Evolutionary conservation across 2,888 invertebrate species (phyloP).

Genomic region (Leuctra nigra): DNA sequence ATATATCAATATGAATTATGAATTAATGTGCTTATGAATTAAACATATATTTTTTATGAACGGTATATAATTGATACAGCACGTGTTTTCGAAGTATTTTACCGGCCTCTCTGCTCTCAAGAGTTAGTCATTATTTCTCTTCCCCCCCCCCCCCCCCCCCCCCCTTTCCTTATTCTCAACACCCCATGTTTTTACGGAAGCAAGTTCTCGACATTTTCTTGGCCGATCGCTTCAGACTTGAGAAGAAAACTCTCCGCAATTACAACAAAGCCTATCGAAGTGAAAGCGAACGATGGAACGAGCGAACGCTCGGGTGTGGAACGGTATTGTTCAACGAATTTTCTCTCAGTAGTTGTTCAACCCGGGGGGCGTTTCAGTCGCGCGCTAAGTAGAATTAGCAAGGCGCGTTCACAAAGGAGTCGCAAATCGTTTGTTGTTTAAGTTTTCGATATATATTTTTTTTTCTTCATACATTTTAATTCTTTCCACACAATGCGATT

Average conservation of each 20-base stretch:
- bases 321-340: background rate
- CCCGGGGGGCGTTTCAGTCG: background rate
- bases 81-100: too few species aligned
- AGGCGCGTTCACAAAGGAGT: constrained; percentile 2
- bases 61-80: too few species aligned
- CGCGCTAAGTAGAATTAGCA: constrained; percentile 9
- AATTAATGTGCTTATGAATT: too few species aligned
- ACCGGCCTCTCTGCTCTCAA: too few species aligned
- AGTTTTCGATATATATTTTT: constrained; percentile 3
- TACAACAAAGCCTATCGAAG: background rate
- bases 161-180: too few species aligned
- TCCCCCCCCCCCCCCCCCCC: too few species aligned
- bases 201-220: background rate
- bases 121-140: too few species aligned
- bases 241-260: background rate
- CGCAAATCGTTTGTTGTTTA: constrained; percentile 10
- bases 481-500: too few species aligned
- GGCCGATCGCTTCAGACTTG: background rate
- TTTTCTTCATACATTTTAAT: too few species aligned
- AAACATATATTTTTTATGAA: too few species aligned
- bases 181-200: too few species aligned
- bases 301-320: background rate
- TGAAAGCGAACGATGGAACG: background rate
- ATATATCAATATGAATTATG: too few species aligned
- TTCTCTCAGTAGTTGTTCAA: background rate